Base-by-base conservation (phyloP, 2,113 vertebrate species). In the Candoia aspera region DNA sequence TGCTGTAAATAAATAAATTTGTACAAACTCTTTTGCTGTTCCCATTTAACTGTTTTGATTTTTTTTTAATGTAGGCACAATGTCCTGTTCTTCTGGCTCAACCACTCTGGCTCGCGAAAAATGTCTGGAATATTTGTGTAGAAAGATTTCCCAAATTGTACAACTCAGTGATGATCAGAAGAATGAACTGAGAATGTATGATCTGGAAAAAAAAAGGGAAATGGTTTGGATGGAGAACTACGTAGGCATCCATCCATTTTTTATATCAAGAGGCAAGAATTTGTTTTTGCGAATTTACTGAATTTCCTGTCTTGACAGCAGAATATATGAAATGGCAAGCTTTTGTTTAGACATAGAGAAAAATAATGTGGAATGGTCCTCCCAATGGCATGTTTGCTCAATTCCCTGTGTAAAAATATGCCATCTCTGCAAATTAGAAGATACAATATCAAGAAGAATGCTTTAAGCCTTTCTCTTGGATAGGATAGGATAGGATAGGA, bases 191-290 rank as follows among this genome's bases (percentile, higher is more conserved):
- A 97, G 97, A 89, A 98, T 99, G 91, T 99, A 99, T 79, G 98
- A 99, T 94, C 97, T 95, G 95, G 95, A 94, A 83, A 96, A 97
- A 84, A 92, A 95, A 19, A 97, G 97, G 83, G 97, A 99, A 92
- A 98, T 99, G 9, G 95, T 97, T 91, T 98, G 98, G 97, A 97
- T 97, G 9, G 98, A 98, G 57, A 97, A 97, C 92, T 98, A 97
- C 68, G 98, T 99, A 84, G 99, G 99, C 95, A 99, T 99, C 68
- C 97, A 98, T 79, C 99, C 99, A 0, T 99, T 99, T 97, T 99
- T 99, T 96, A 99, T 99, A 90, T 95, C 98, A 58, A 97, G 97
- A 97, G 99, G 99, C 98, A 97, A 97, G 97, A 93, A 46, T 57
- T 46, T 86, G 2, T 54, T 91, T 53, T 86, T 15, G 42, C 37